Evolutionary conservation across 1,140 invertebrate genomes (phyloP), one percentile per base, ranked within the genome.

Genomic region (Drosophila biarmipes): DNA sequence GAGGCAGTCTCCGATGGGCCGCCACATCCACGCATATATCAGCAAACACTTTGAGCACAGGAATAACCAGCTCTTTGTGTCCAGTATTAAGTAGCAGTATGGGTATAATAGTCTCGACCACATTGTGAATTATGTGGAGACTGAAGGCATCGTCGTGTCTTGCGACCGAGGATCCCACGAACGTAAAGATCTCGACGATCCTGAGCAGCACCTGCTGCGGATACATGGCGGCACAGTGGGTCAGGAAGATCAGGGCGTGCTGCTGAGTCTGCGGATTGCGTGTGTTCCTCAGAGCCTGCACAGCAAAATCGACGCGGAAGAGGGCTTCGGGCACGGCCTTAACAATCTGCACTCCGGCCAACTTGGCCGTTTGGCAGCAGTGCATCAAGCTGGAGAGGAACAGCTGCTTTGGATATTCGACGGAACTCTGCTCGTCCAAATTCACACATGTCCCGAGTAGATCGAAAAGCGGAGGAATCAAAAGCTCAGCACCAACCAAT

Each of bases 151-250:
- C 97, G 90, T 99, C 98, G 75, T 98, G 97, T 15, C 97, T 93
- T 0, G 98, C 92, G 19, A 99, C 95, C 1, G 96, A 97, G 5
- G 96, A 96, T 11, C 98, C 98, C 94, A 99, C 98, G 81, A 98
- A 99, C 0, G 98, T 98, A 90, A 99, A 99, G 71, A 99, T 97
- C 27, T 97, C 96, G 95, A 99, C 98, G 1, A 98, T 96, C 80
- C 98, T 97, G 85, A 97, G 96, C 11, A 99, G 92, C 6, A 99
- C 96, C 92, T 96, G 94, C 49, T 97, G 95, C 0, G 97, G 96
- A 53, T 96, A 93, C 73, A 97, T 93, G 49, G 93, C 93, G 5
- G 97, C 96, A 40, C 95, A 94, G 52, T 96, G 94, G 0, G 96
- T 95, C 0, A 99, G 92, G 1, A 98, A 92, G 24, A 98, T 93